phyloP scores from a whole-genome alignment of 92 coral and sea anemone species.

The Isaurus tuberculatus region DNA sequence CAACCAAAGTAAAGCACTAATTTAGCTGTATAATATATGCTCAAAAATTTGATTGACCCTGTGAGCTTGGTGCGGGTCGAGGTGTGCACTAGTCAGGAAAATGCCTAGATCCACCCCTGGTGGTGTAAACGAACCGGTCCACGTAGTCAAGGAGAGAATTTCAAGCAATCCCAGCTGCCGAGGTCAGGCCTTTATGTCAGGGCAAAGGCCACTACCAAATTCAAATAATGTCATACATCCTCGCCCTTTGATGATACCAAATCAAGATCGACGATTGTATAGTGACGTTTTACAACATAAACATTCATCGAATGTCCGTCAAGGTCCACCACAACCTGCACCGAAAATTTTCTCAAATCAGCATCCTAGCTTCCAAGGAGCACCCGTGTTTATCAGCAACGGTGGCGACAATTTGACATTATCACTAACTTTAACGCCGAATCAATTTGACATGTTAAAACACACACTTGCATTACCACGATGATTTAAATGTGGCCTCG shows the following conservation, averaged over 20 bases:
- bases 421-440: constrained; percentile 1
- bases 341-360: background rate
- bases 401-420: constrained; percentile 6
- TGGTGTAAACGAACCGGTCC: too few relatives aligned
- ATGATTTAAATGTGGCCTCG: background rate
- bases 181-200: background rate
- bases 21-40: too few relatives aligned
- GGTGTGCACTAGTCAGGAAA: too few relatives aligned
- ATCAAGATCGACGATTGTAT: background rate
- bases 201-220: background rate
- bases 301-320: background rate
- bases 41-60: too few relatives aligned
- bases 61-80: too few relatives aligned
- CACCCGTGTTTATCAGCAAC: background rate
- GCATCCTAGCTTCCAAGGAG: background rate
- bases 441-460: constrained; percentile 9
- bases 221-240: background rate
- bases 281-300: constrained; percentile 11
- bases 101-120: too few relatives aligned
- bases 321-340: background rate
- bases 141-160: background rate
- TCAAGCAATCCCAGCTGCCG: background rate
- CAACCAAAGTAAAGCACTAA: too few relatives aligned
- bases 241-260: background rate
- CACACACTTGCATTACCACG: constrained; percentile 7